Evolutionary conservation across 2,797 vertebrate species (phyloP), one percentile per base, ranked within the genome.

Genomic region (Alca torda): DNA sequence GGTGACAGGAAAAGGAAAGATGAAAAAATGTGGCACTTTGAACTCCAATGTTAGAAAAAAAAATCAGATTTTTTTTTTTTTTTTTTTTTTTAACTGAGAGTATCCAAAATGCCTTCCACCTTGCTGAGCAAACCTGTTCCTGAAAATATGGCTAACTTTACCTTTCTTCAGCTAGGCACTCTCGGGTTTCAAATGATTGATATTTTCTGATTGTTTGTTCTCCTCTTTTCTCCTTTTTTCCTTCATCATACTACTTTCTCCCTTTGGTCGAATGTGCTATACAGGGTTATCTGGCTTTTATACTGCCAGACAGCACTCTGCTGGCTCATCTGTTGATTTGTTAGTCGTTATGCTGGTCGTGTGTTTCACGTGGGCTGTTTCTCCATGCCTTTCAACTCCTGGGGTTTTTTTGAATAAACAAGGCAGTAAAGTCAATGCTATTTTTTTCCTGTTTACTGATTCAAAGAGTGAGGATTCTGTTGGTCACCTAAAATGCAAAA

Each of bases 401-500:
- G 23, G 53, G 31, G 12, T 7, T 11, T 68, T 87, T 63, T 20
- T 2, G 35, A 92, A 72, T 46, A 87, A 80, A 89, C 35, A 70
- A 57, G 80, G 69, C 54, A 60, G 50, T 73, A 67, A 90, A 91
- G 87, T 65, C 83, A 88, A 31, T 37, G 46, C 51, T 84, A 65
- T 11, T 59, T 90, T 85, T 88, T 70, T 59, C 43, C 74, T 95
- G 26, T 81, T 74, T 60, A 60, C n/a, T 33, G 56, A 73, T 90
- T 93, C 59, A 82, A 82, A 89, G 76, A 35, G 43, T 45, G 53
- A 69, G 14, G 43, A 65, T 89, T 88, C 59, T 78, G 16, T 8
- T 67, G 72, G 79, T 33, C 89, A 85, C 46, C 61, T 93, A 70
- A 93, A 84, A 91, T 89, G 30, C 18, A 63, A 84, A 93, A 61